Percentiles rank a stretch among this genome's conserved stretches.
Evolutionary conservation across 2,888 invertebrate genomes (phyloP).

Genomic region (Orthosia cruda): DNA sequence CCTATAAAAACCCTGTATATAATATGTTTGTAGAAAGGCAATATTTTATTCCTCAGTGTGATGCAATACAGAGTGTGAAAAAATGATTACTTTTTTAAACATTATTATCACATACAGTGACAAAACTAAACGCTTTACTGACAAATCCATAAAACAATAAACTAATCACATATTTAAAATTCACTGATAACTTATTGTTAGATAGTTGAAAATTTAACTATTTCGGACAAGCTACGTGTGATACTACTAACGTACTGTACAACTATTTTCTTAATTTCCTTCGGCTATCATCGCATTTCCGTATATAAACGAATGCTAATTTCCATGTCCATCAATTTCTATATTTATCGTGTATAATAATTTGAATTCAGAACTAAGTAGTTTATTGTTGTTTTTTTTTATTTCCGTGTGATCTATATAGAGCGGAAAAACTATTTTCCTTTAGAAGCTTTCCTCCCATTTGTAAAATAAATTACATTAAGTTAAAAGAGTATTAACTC

Average conservation of each 20-base stretch:
- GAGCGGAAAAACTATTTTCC: too few species aligned
- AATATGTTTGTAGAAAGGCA: neutral
- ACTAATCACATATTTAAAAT: neutral
- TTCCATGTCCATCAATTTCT: too few species aligned
- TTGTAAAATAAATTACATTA: too few species aligned
- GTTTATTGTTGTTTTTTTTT: too few species aligned
- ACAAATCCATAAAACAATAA: neutral
- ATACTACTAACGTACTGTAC: conserved; percentile 22
- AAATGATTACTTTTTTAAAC: neutral
- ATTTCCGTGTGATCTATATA: too few species aligned
- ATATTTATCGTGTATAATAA: too few species aligned
- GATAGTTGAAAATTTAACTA: neutral
- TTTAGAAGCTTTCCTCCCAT: too few species aligned
- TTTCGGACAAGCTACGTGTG: conserved; percentile 13
- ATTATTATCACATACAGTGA: neutral
- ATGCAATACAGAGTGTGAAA: neutral
- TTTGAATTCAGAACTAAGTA: too few species aligned
- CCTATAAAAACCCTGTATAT: neutral
- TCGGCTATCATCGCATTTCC: too few species aligned
- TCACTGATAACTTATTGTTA: neutral
- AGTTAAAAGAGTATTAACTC: too few species aligned
- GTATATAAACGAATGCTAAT: too few species aligned
- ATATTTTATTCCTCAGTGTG: neutral
- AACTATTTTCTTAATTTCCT: too few species aligned
- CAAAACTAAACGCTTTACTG: neutral